Evolutionary conservation across 2,797 vertebrate genomes (phyloP).

Genomic region (Octomys mimax): DNA sequence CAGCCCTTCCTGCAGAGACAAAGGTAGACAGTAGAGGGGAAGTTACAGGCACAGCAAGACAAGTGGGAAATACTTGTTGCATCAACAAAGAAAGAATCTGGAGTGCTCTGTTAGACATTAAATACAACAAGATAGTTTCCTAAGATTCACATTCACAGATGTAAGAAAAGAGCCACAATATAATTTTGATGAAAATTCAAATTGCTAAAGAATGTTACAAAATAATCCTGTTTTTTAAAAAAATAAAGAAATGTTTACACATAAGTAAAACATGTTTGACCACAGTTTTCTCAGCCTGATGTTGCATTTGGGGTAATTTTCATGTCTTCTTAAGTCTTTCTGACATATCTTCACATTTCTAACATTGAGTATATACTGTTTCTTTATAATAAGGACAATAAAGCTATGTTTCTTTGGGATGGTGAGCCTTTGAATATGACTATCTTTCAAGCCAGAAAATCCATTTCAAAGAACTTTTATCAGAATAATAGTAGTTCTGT

Average conservation of each 20-base stretch:
- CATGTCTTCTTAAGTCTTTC: slow-evolving; percentile 61
- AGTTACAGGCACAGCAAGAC: not conserved
- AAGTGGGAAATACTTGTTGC: not conserved
- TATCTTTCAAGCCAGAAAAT: slow-evolving; percentile 61
- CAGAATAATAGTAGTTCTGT: slow-evolving; percentile 49
- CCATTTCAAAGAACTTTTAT: slow-evolving; percentile 58
- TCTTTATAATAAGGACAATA: slow-evolving; percentile 55
- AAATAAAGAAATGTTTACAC: not conserved
- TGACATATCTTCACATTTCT: not conserved
- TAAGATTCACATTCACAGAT: slow-evolving; percentile 1
- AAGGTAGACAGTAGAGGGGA: not conserved
- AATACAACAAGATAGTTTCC: not conserved
- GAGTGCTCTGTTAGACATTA: not conserved
- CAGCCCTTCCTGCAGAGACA: not conserved
- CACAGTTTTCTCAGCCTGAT: not conserved
- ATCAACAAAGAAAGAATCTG: not conserved
- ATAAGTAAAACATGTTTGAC: slow-evolving; percentile 28
- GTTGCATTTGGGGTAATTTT: slow-evolving; percentile 22
- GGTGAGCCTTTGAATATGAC: slow-evolving; percentile 20
- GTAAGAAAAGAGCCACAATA: not conserved
- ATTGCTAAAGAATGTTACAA: not conserved
- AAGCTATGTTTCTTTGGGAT: slow-evolving; percentile 63
- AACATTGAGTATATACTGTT: not conserved
- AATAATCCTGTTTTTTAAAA: not conserved
- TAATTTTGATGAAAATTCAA: slow-evolving; percentile 10